Base-by-base conservation (phyloP, 2,113 vertebrate species). In the Ibidorhyncha struthersii region DNA sequence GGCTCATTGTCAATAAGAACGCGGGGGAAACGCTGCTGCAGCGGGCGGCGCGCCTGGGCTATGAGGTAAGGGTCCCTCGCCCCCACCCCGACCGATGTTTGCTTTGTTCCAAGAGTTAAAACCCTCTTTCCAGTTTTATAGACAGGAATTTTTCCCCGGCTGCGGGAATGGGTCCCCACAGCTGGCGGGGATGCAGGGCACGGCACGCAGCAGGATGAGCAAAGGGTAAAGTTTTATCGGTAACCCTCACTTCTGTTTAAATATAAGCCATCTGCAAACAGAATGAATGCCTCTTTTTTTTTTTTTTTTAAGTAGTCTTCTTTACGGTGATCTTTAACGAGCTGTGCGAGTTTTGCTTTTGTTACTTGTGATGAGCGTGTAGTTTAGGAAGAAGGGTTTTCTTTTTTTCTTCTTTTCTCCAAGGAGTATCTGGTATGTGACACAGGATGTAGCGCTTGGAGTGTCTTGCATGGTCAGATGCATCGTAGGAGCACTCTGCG, bases 1-100 rank as follows among this genome's bases (percentile, higher is more conserved):
- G 99, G 73, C 99, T 99, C 11, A 99, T 99, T 69, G 99, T 99
- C 91, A 99, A 99, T 97, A 99, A 99, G 98, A 99, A 99, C 20
- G 99, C 99, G 0, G 99, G 99, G 8, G 99, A 99, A 96, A 99
- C 99, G 14, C 98, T 99, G 87, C 98, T 99, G 90, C 99, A 99
- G 98, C 98, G 99, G 80, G 99, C 99, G 0, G 99, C 99, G 3
- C 98, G 99, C 65, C 98, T 99, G 12, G 99, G 99, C 90, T 99
- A 99, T 3, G 99, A 99, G 99, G 99, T 99, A 92, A 98, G 98
- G 52, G n/a, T 58, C 70, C 76, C 82, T 38, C 41, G 12, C 26
- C 27, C 15, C 38, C 63, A 12, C 6, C 4, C 19, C 12, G 9
- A 29, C 10, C 7, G 29, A 18, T 14, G 63, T 32, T 23, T 10